These are phyloP conservation scores for Maconellicoccus hirsutus DNA, from an alignment of 1,140 invertebrate species.

Conservation along the genomic window DNA sequence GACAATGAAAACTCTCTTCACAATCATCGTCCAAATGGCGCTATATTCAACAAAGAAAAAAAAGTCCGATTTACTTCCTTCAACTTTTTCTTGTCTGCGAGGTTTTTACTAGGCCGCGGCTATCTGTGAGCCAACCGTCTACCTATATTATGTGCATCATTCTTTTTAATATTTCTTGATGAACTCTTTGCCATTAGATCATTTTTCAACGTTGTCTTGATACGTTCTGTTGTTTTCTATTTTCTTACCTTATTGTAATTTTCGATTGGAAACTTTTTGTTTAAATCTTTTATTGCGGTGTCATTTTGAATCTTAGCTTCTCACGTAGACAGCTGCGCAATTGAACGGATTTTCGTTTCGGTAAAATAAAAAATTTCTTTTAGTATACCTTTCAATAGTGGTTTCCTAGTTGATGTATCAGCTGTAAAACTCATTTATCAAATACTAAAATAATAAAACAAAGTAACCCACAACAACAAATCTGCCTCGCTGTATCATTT, in stretches of 20 bases:
- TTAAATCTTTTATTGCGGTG: constrained; percentile 7
- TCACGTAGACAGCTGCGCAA: no score
- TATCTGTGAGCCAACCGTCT: not conserved
- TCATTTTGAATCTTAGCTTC: not conserved
- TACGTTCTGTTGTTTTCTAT: constrained; percentile 12
- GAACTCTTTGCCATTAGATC: constrained; percentile 15
- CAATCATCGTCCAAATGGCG: not conserved
- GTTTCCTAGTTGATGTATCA: no score
- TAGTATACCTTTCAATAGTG: no score
- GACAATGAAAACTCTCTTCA: not conserved
- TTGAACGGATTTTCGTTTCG: no score
- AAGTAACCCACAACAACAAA: no score
- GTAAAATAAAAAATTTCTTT: no score
- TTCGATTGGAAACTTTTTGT: constrained; percentile 9
- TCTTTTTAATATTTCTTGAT: constrained; percentile 15
- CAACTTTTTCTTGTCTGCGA: not conserved
- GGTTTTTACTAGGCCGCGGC: not conserved
- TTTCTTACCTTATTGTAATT: constrained; percentile 5
- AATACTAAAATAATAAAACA: no score
- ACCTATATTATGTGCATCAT: constrained; percentile 3
- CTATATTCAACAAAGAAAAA: constrained; percentile 15
- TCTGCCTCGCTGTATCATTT: no score
- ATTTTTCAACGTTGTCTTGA: constrained; percentile 3
- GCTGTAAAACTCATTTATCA: no score
- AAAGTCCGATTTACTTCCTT: constrained; percentile 11